Evolutionary conservation across 2,797 vertebrate genomes (phyloP), one percentile per base, ranked within the genome.

Genomic region (Sparidentex hasta): DNA sequence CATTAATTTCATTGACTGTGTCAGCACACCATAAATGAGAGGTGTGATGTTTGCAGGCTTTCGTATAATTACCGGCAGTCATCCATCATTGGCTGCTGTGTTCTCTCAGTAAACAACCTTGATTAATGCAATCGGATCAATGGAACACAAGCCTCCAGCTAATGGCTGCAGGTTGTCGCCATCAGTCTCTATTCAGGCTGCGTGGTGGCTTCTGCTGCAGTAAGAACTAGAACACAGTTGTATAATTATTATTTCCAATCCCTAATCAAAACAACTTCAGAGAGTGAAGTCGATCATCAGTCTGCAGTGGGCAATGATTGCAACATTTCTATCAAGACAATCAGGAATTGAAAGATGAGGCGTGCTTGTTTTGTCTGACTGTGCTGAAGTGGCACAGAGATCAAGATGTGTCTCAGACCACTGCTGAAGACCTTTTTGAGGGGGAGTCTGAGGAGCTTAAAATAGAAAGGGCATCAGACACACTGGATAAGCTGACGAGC

Each of bases 101-200:
- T 74, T 83, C 76, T 65, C 65, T 74, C 38, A 84, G 87, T 89
- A 90, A 91, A 90, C 87, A 91, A 75, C 80, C 78, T 86, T 90
- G 88, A 93, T 93, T 90, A 87, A 93, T 91, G 76, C 86, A 83
- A 90, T 79, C 27, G 62, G 87, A 93, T 93, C 89, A 85, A 92
- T 88, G 80, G 54, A 85, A 89, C 80, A 83, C 83, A 73, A 88
- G 81, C 20, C 59, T 47, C 46, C 69, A 71, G 85, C 75, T 87
- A 81, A 47, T 84, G 81, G 82, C 74, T 81, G 80, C 78, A 18
- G 75, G 76, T 82, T 82, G 78, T 55, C 82, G 67, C 82, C 88
- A 88, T 89, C 83, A 83, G 76, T 74, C 79, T 89, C 78, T 80
- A 75, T 82, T 63, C 74, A 68, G 69, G 63, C 69, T 79, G 75